phyloP scores from a whole-genome alignment of 1,140 invertebrate genomes.

The Holotrichia oblita region DNA sequence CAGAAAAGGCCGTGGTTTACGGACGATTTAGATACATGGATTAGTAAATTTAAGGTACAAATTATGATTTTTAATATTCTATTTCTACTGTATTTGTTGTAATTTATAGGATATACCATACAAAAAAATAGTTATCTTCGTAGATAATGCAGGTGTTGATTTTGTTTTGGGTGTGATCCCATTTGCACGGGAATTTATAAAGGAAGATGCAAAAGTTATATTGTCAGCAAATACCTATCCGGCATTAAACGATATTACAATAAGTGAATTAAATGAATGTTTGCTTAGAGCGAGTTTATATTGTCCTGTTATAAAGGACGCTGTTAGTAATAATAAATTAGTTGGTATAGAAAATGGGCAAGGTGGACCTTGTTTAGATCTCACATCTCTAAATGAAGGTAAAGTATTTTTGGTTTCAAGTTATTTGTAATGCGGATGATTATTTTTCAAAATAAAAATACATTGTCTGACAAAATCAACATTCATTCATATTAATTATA shows the following conservation, averaged over 20 bases:
- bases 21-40: constrained; percentile 88
- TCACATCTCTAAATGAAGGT: constrained; percentile 78
- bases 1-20: constrained; percentile 89
- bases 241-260: constrained; percentile 94
- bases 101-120: constrained; percentile 67
- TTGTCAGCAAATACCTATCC: constrained; percentile 93
- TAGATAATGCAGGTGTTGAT: constrained; percentile 96
- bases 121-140: constrained; percentile 91
- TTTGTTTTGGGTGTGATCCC: constrained; percentile 92
- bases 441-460: not conserved
- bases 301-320: constrained; percentile 75
- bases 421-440: not conserved
- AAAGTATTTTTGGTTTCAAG: constrained; percentile 50
- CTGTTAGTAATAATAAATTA: constrained; percentile 74
- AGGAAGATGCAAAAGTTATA: constrained; percentile 86
- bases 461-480: not conserved
- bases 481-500: not conserved
- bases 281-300: constrained; percentile 76
- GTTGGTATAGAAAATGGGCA: constrained; percentile 91
- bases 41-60: constrained; percentile 71
- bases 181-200: constrained; percentile 85
- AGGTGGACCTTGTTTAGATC: constrained; percentile 92
- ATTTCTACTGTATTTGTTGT: not conserved
- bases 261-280: constrained; percentile 82
- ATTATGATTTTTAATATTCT: not conserved